Conservation (phyloP, 2,888 invertebrate species). For the Lochmaea capreae region DNA sequence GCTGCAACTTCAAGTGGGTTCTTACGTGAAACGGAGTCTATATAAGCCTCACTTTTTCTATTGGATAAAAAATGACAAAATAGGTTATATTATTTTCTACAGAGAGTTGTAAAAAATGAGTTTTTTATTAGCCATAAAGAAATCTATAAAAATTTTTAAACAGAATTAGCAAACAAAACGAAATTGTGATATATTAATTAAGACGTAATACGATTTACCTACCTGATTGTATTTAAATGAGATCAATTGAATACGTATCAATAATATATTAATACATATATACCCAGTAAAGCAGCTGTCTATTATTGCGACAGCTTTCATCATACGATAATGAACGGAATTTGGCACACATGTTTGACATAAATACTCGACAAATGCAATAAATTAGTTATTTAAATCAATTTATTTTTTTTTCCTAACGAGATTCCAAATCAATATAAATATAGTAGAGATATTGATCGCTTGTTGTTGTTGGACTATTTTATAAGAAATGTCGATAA, state of each 20-base stretch:
- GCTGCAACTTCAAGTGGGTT: no score
- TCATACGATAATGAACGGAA: conserved; percentile 33
- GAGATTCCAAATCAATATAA: conserved; percentile 21
- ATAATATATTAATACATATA: conserved; percentile 31
- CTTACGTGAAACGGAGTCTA: no score
- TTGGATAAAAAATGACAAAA: no score
- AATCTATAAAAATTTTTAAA: background rate
- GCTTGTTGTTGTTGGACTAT: background rate
- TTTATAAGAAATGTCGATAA: conserved; percentile 15
- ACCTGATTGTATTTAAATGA: background rate
- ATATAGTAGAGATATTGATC: conserved; percentile 17
- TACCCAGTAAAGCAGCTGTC: conserved; percentile 35
- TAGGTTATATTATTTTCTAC: background rate
- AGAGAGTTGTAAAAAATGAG: background rate
- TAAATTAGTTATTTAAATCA: conserved; percentile 23
- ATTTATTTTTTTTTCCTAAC: conserved; percentile 12
- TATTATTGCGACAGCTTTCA: conserved; percentile 34
- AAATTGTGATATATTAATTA: background rate
- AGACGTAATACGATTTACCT: background rate
- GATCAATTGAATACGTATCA: conserved; percentile 16
- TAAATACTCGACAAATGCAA: conserved; percentile 36
- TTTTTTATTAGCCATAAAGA: background rate
- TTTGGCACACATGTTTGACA: conserved; percentile 45
- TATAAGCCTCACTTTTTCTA: no score
- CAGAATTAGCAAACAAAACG: background rate